Conservation (phyloP, 2,113 vertebrate genomes). For the Rhineura floridana region DNA sequence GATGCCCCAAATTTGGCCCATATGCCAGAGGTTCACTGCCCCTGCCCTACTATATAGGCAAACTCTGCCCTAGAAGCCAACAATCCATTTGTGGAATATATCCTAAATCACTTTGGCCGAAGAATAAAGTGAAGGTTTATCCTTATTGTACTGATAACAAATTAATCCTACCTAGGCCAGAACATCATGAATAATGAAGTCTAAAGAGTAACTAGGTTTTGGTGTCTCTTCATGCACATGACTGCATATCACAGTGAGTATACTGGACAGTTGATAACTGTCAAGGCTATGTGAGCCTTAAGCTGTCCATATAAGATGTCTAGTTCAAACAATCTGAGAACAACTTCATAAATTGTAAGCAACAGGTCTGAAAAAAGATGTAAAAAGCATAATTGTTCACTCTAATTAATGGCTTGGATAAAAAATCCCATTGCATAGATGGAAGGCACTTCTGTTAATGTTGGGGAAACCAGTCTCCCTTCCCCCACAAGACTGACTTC, state of each 20-base stretch:
- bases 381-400: not conserved
- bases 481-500: not conserved
- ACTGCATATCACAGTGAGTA: not conserved
- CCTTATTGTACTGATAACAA: not conserved
- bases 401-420: not conserved
- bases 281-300: not conserved
- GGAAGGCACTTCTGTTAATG: not conserved
- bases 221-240: not conserved
- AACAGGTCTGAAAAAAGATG: not conserved
- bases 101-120: not conserved
- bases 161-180: not conserved
- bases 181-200: conserved; percentile 14
- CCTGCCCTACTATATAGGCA: too few relatives aligned
- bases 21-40: too few relatives aligned
- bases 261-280: not conserved
- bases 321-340: conserved; percentile 9
- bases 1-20: too few relatives aligned
- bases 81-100: conserved; percentile 4
- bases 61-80: too few relatives aligned
- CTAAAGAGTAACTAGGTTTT: not conserved
- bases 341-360: not conserved
- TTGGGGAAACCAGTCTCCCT: not conserved
- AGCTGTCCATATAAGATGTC: not conserved
- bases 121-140: not conserved
- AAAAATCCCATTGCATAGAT: too few relatives aligned